Evolutionary conservation across 2,797 vertebrate species (phyloP).

Genomic region (Taenioides sp.): DNA sequence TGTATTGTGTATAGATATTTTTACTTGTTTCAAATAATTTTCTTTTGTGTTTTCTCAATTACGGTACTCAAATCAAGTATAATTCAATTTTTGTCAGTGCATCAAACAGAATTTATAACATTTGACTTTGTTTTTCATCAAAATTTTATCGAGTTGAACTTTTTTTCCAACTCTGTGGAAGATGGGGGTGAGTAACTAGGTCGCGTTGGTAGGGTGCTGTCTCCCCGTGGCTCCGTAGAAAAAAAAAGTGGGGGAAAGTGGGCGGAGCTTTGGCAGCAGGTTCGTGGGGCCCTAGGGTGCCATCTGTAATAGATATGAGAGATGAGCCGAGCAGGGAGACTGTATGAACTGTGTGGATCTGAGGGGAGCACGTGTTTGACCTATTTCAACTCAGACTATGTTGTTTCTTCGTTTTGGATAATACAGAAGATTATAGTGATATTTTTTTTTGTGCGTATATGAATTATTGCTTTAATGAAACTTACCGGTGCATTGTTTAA

Average conservation of each 20-base stretch:
- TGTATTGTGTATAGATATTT: neutral
- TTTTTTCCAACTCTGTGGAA: neutral
- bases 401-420: neutral
- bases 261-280: slow-evolving; percentile 44
- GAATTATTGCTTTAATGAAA: neutral
- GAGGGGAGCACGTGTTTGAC: slow-evolving; percentile 4
- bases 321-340: slow-evolving; percentile 24
- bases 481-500: too few species aligned
- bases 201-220: slow-evolving; percentile 69
- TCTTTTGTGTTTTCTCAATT: neutral
- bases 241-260: slow-evolving; percentile 20
- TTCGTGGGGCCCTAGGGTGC: slow-evolving; percentile 34
- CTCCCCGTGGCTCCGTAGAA: slow-evolving; percentile 57
- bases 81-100: neutral
- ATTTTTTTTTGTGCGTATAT: neutral
- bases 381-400: slow-evolving; percentile 5
- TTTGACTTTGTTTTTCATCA: neutral
- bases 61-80: neutral
- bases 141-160: neutral
- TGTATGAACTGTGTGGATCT: slow-evolving; percentile 9
- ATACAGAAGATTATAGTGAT: neutral
- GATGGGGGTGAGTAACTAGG: slow-evolving; percentile 65
- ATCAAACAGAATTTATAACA: neutral
- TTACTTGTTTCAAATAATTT: neutral
- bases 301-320: slow-evolving; percentile 45